Evolutionary conservation across 2,113 vertebrate species (phyloP).

Genomic region (Gallinago jamesoni): DNA sequence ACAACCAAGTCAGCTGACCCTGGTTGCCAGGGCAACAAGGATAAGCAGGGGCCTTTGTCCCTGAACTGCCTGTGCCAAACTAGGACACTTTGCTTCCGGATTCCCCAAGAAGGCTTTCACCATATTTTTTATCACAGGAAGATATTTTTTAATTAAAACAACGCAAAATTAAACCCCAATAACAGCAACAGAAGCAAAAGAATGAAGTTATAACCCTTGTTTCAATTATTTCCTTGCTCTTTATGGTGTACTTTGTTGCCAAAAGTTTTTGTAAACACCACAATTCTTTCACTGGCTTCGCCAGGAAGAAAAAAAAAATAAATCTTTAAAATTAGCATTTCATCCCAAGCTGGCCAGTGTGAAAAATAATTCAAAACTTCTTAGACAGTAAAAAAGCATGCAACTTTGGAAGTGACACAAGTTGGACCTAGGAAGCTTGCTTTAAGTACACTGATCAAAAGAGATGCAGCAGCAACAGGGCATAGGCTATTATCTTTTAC

Average conservation of each 20-base stretch:
- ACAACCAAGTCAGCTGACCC: too few relatives aligned
- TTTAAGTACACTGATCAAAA: not conserved
- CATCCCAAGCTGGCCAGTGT: accelerated
- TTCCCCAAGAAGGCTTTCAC: not conserved
- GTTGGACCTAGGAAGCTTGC: not conserved
- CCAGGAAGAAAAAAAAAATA: not conserved
- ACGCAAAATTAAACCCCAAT: not conserved
- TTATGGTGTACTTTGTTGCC: not conserved
- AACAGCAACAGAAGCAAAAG: not conserved
- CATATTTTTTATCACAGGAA: not conserved
- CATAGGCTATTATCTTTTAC: slow-evolving; percentile 10
- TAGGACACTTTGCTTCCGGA: not conserved
- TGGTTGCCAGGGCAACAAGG: too few relatives aligned
- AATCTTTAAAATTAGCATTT: not conserved
- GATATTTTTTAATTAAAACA: not conserved
- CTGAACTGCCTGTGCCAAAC: too few relatives aligned
- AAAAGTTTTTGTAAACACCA: not conserved
- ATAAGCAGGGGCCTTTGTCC: too few relatives aligned
- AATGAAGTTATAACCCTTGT: not conserved
- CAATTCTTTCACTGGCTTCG: not conserved
- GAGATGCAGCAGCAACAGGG: not conserved
- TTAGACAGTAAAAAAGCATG: not conserved
- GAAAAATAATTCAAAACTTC: not conserved
- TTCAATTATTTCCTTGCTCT: not conserved
- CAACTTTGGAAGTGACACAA: not conserved